Evolutionary conservation across 2,113 vertebrate genomes (phyloP), one percentile per base, ranked within the genome.

Genomic region (Oncorhynchus clarkii): DNA sequence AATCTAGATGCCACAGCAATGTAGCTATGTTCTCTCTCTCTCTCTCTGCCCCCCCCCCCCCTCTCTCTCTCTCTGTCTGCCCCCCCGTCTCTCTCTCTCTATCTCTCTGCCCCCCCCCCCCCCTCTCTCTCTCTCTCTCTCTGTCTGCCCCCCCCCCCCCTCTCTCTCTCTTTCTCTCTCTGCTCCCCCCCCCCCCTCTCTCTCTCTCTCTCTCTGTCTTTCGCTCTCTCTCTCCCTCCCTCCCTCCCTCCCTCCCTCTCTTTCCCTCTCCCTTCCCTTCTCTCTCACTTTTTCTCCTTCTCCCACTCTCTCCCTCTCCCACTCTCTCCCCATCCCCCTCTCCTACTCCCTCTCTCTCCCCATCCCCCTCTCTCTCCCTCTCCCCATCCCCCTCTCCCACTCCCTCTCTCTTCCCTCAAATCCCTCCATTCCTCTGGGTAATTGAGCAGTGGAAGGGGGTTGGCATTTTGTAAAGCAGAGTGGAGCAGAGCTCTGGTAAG

Each of bases 401-500:
- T 31, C 64, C 34, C 45, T 54, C 88, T 76, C 91, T 92, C 89
- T 91, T 91, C 88, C 88, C 88, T 90, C 89, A 88, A 92, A 92
- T 91, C 91, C 88, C 89, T 90, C 86, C 91, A 92, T 92, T 91
- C 89, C 91, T 91, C 85, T 84, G 81, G 79, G 90, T 90, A 92
- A 87, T 91, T 90, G 89, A 92, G 89, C 89, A 87, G 91, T 92
- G 89, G 91, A 92, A 92, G 90, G 89, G 91, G 89, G 86, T 88
- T 92, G 86, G 91, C 87, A 91, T 90, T 92, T 87, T 84, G 82
- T 85, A 85, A 16, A 82, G 81, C 80, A 86, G 74, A 83, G 82
- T 59, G 14, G 24, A 82, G 82, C 62, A 3, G 27, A 26, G 72
- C 85, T 86, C 85, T 86, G 88, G 87, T 84, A 86, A 88, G 86